Evolutionary conservation across 2,888 invertebrate genomes (phyloP).

Genomic region (Rotaria sp.): DNA sequence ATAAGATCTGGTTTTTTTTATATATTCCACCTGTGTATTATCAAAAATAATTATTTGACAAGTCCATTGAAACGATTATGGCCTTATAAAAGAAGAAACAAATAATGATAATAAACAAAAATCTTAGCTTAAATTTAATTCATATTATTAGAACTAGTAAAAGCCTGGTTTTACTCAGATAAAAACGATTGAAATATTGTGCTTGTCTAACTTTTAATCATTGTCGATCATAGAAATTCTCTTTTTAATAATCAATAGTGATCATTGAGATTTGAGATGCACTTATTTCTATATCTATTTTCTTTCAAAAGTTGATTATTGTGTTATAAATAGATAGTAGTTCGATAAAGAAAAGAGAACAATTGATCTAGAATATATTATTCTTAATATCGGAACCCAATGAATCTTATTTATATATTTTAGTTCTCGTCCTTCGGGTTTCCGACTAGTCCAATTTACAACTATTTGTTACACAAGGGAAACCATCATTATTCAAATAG

Average conservation of each 20-base stretch:
- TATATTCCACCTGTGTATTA: background rate
- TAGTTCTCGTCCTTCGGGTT: background rate
- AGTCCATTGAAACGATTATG: background rate
- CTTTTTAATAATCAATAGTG: too few species aligned
- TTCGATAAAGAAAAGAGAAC: background rate
- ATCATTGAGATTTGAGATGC: too few species aligned
- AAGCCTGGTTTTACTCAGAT: background rate
- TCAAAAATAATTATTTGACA: background rate
- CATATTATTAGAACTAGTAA: background rate
- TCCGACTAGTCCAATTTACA: background rate
- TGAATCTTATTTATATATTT: background rate
- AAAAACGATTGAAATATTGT: too few species aligned
- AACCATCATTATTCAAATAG: background rate
- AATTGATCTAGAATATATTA: background rate
- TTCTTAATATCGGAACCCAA: background rate
- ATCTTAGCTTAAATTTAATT: background rate
- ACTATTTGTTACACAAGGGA: background rate
- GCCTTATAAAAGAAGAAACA: background rate
- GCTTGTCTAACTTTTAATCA: too few species aligned
- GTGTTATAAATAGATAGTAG: background rate
- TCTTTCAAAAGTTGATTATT: background rate
- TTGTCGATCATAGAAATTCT: too few species aligned
- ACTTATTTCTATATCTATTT: too few species aligned
- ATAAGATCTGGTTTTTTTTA: background rate
- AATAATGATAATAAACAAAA: background rate